Evolutionary conservation across 2,888 invertebrate species (phyloP).

Genomic region (Apomyelois bistriatella): DNA sequence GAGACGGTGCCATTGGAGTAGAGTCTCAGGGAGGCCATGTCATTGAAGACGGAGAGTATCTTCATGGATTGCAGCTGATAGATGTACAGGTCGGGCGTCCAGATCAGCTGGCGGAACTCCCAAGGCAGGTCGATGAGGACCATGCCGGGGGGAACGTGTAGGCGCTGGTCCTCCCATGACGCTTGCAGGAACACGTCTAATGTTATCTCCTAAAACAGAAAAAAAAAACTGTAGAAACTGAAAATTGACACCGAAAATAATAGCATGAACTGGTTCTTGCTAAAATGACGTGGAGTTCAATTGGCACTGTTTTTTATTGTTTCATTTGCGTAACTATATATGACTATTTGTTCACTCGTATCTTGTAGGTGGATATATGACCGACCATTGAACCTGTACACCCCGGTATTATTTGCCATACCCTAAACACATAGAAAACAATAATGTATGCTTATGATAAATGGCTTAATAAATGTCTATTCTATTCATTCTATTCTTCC

Average conservation of each 20-base stretch:
- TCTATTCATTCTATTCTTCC: too few relatives aligned
- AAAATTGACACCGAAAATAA: too few relatives aligned
- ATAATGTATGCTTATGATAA: too few relatives aligned
- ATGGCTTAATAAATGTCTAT: too few relatives aligned
- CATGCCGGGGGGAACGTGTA: slow-evolving; percentile 63
- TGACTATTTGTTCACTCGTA: too few relatives aligned
- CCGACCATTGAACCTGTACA: too few relatives aligned
- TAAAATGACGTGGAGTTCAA: too few relatives aligned
- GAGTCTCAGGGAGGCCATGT: slow-evolving; percentile 81
- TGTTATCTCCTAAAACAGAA: slow-evolving; percentile 78
- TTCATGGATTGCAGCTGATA: slow-evolving; percentile 82
- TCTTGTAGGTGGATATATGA: too few relatives aligned
- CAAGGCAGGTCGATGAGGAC: slow-evolving; percentile 81
- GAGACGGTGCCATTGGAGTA: slow-evolving; percentile 82
- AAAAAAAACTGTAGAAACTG: background rate
- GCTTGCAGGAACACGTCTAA: slow-evolving; percentile 83
- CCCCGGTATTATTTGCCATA: too few relatives aligned
- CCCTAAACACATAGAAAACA: too few relatives aligned
- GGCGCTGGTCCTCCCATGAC: slow-evolving; percentile 80
- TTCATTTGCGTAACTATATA: too few relatives aligned
- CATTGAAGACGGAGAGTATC: slow-evolving; percentile 81
- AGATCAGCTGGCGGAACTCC: slow-evolving; percentile 80
- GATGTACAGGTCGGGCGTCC: slow-evolving; percentile 83
- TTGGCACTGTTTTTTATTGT: too few relatives aligned
- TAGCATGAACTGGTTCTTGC: background rate